Percentiles rank a stretch among this genome's conserved stretches.
phyloP scores from a whole-genome alignment of 1,140 invertebrate genomes.

The Hyles euphorbiae region DNA sequence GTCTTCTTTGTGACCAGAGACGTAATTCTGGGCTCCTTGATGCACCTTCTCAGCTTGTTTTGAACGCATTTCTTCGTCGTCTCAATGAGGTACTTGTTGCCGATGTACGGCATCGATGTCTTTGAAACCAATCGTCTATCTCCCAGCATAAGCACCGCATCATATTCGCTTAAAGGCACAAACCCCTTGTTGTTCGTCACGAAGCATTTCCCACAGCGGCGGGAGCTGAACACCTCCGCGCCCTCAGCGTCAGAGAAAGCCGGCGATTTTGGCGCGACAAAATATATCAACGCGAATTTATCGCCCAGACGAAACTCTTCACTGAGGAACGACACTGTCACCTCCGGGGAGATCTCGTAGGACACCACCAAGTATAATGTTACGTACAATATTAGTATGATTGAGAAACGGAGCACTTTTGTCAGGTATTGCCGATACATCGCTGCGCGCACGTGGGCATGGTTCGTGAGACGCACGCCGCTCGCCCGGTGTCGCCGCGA shows the following conservation, averaged over 20 bases:
- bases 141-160: conserved; percentile 23
- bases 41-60: conserved; percentile 23
- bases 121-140: conserved; percentile 8
- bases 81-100: conserved; percentile 23
- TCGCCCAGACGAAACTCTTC: conserved; percentile 25
- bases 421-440: conserved; percentile 27
- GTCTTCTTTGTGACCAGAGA: conserved; percentile 14
- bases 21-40: conserved; percentile 18
- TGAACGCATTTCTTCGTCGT: conserved; percentile 20
- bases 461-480: conserved; percentile 6
- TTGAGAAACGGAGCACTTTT: conserved; percentile 18
- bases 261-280: conserved; percentile 15
- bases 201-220: conserved; percentile 28
- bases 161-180: conserved; percentile 28
- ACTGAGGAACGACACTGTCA: conserved; percentile 22
- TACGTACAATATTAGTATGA: conserved; percentile 19
- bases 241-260: conserved; percentile 26
- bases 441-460: conserved; percentile 10
- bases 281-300: conserved; percentile 28
- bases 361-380: conserved; percentile 22
- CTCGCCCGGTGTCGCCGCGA: conserved; percentile 20
- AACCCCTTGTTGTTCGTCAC: conserved; percentile 36
- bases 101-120: conserved; percentile 11
- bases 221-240: conserved; percentile 22
- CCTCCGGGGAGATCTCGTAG: conserved; percentile 17